A percentile compares a stretch with the other conserved stretches of the same genome.
These are phyloP conservation scores for Phragmatobia fuliginosa DNA, from an alignment of 2,888 invertebrate genomes.

Conservation along the genomic window DNA sequence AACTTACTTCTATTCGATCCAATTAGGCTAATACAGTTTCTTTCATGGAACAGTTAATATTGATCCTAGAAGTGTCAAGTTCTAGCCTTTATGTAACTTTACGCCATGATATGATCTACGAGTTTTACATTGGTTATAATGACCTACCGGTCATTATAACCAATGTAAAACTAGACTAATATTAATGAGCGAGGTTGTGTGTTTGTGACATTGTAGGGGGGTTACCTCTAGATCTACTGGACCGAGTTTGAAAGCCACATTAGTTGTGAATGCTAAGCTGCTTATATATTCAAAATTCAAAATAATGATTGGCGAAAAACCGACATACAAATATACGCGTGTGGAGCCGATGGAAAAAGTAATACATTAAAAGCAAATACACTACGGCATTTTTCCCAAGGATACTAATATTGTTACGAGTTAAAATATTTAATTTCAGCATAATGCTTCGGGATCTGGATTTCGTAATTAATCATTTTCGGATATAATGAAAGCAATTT, in stretches of 20 bases:
- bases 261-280: too few species aligned
- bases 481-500: not conserved
- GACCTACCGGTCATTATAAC: too few species aligned
- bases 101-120: not conserved
- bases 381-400: not conserved
- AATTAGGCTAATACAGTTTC: not conserved
- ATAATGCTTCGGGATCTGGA: not conserved
- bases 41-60: not conserved
- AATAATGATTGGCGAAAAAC: too few species aligned
- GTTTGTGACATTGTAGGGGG: too few species aligned
- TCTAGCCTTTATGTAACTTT: not conserved
- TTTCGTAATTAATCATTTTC: slow-evolving; percentile 6
- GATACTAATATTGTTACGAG: not conserved
- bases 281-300: too few species aligned
- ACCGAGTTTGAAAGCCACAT: too few species aligned
- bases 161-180: not conserved
- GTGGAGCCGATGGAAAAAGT: too few species aligned
- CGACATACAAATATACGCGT: too few species aligned
- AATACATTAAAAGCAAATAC: not conserved
- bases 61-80: not conserved
- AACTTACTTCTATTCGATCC: not conserved
- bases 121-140: not conserved
- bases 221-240: too few species aligned
- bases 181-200: too few species aligned
- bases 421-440: not conserved